Conservation (phyloP, 2,113 vertebrate species). For the Recurvirostra avosetta region DNA sequence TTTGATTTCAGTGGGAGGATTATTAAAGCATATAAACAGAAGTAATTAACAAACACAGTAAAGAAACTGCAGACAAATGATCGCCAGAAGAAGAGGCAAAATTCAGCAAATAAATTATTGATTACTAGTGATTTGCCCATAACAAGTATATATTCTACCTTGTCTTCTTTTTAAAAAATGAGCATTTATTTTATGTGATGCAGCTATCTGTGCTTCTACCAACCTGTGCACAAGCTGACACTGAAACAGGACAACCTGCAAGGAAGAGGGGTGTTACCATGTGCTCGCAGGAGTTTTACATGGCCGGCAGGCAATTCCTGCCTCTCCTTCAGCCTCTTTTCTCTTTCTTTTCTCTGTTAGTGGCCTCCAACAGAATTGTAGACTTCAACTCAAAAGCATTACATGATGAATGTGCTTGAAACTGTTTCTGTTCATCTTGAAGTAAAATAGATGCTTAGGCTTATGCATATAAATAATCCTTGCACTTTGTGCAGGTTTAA, state of each 20-base stretch:
- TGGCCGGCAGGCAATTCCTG: neutral
- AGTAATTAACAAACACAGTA: neutral
- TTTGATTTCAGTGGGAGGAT: neutral
- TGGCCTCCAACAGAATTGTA: neutral
- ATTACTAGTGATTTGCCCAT: neutral
- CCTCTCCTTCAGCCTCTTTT: neutral
- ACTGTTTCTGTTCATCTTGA: neutral
- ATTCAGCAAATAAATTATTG: neutral
- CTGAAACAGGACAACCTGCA: neutral
- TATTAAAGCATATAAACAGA: neutral
- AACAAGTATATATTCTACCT: neutral
- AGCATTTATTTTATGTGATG: neutral
- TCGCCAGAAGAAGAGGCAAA: neutral
- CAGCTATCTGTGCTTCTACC: neutral
- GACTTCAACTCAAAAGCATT: neutral
- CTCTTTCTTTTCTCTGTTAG: neutral
- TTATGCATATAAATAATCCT: neutral
- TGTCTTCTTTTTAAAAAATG: neutral
- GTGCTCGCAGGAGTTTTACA: neutral
- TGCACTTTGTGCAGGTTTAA: neutral
- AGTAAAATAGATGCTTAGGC: neutral
- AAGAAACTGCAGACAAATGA: neutral
- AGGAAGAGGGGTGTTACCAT: neutral
- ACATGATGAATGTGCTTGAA: neutral
- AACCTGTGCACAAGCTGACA: neutral